Evolutionary conservation across 2,888 invertebrate genomes (phyloP), one percentile per base, ranked within the genome.

Genomic region (Papilio elwesi): DNA sequence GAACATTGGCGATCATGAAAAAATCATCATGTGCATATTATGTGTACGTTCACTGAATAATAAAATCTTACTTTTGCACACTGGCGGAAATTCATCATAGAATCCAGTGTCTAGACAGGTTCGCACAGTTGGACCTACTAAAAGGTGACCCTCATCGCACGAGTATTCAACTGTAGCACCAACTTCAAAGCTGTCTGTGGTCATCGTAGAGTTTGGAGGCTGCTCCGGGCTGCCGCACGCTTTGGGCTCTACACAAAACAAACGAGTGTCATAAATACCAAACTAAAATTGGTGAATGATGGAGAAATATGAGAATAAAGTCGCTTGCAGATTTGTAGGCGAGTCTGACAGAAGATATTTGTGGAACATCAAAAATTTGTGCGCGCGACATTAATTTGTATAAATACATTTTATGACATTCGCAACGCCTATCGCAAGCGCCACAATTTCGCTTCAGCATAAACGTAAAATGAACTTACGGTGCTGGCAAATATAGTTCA

Each of bases 401-500:
- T 73, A 73, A 73, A 47, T 69, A 15, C n/a, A 26, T 52, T 55
- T 7, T 11, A n/a, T 11, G 2, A 52, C 11, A 67, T n/a, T n/a
- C 67, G 66, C 67, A 47, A 57, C 13, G 59, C 38, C 48, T 9
- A 11, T 52, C 67, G 71, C 71, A 67, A 15, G 11, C n/a, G 62
- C 47, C 49, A 16, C 15, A 66, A 71, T 57, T 64, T 68, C 49
- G 64, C 68, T 53, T 36, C 55, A 43, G 69, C 64, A 51, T 68
- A 48, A 55, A 68, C 55, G 15, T 76, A 77, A 82, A 81, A 74
- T 73, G 16, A 75, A 96, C 97, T 96, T 94, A 97, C 97, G 97
- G 91, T 98, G 98, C 90, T 98, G 98, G 87, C 98, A 98, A 77
- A 98, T 98, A 90, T 96, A 98, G 91, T 98, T 98, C 77, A 98